Base-by-base conservation (phyloP, 2,888 invertebrate genomes). In the Nomada flava region DNA sequence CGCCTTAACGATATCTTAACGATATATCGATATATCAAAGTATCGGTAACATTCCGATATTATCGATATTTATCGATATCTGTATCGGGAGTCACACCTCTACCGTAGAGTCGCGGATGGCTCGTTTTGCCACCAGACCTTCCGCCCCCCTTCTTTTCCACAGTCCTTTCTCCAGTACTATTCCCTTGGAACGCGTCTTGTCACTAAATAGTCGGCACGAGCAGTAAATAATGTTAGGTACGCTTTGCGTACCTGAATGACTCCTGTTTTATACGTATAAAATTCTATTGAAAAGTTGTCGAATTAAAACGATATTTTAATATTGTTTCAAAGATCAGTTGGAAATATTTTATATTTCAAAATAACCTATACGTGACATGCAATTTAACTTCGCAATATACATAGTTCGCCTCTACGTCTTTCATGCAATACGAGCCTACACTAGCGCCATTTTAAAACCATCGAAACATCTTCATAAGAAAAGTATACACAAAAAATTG, bases 41-140 rank as follows among this genome's bases (percentile, higher is more conserved):
- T n/a, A n/a, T n/a, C n/a, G n/a, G n/a, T n/a, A n/a, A n/a, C n/a
- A n/a, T n/a, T n/a, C n/a, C n/a, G n/a, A n/a, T n/a, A n/a, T n/a
- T n/a, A n/a, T n/a, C n/a, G n/a, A n/a, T n/a, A n/a, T n/a, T n/a
- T n/a, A n/a, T n/a, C n/a, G n/a, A n/a, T n/a, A n/a, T n/a, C n/a
- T n/a, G n/a, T n/a, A n/a, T n/a, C n/a, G n/a, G n/a, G n/a, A n/a
- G n/a, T n/a, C n/a, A n/a, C n/a, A n/a, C n/a, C n/a, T n/a, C n/a
- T n/a, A 64, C 52, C 59, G 63, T 80, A 76, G 18, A 59, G 29
- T 53, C 44, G 47, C 63, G 59, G 29, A 52, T 73, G 69, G 47
- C 44, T 52, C 67, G 68, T 65, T 55, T 72, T 72, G n/a, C 67
- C 47, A 59, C 20, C 42, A 57, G 55, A 55, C 50, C 5, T 50